Conservation (phyloP, 2,113 vertebrate species). For the Philantomba maxwellii region DNA sequence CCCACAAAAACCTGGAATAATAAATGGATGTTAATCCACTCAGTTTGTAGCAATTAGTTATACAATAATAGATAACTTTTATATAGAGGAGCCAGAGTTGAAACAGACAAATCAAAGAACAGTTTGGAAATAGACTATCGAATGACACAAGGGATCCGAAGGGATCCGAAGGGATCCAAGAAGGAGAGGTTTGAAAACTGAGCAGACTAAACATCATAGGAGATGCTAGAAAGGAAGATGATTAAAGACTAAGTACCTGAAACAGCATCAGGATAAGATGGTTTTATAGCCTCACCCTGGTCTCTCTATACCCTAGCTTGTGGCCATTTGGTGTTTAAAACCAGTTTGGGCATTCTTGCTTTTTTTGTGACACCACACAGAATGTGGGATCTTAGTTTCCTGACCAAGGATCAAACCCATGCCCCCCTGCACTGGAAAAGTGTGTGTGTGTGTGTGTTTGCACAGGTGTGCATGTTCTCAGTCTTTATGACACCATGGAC, state of each 20-base stretch:
- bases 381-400: background rate
- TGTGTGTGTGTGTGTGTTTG: background rate
- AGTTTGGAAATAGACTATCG: background rate
- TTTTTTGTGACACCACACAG: background rate
- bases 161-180: background rate
- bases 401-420: background rate
- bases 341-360: background rate
- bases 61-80: background rate
- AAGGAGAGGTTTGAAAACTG: background rate
- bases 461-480: accelerated
- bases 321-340: background rate
- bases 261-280: background rate
- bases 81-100: background rate
- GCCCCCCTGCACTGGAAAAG: background rate
- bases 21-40: background rate
- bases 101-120: background rate
- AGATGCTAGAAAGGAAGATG: background rate
- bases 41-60: background rate
- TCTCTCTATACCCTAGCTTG: background rate
- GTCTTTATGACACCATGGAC: background rate
- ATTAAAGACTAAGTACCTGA: background rate
- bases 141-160: background rate
- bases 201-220: background rate
- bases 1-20: background rate
- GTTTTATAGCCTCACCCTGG: background rate